Base-by-base conservation (phyloP, 2,797 vertebrate species). In the Gymnoscopelus microlampas region DNA sequence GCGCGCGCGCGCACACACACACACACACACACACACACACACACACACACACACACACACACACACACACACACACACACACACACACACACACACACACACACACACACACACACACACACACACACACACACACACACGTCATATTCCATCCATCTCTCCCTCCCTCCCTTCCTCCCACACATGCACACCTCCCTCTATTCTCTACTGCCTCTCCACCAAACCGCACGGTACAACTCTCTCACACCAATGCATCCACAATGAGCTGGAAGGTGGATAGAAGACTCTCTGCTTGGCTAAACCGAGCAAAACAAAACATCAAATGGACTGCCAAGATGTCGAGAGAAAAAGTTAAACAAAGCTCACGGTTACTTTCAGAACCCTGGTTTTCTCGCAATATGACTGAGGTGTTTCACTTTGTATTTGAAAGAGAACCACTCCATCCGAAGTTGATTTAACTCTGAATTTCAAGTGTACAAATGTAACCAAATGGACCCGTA, bases 81-180 rank as follows among this genome's bases (percentile, higher is more conserved):
- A 39, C 39, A 48, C 3, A 19, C 56, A 13, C 44, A 26, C 11
- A 65, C 69, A 50, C 69, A 26, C 69, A 51, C 73, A 79, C 60
- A 77, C 73, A 65, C 49, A 67, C 53, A 39, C 39, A 48, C 3
- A 19, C 56, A 13, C 44, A 65, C 69, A 50, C 69, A 26, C 69
- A 51, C 73, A 79, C 60, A 77, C 73, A 65, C 49, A 67, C 53
- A 39, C 39, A 48, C 3, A 19, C 56, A 13, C 44, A 26, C 11
- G 14, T 86, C 78, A 73, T 78, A 76, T 91, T 87, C 68, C 74
- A 63, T 64, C 63, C 59, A 56, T 67, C 62, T 65, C 14, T 50
- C 24, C 13, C 51, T 49, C 15, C 39, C 76, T 85, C 78, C 68
- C 77, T 73, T 58, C 59, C 74, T 50, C 50, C 60, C 44, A 62